Evolutionary conservation across 2,113 vertebrate species (phyloP).

Genomic region (Burhinus bistriatus): DNA sequence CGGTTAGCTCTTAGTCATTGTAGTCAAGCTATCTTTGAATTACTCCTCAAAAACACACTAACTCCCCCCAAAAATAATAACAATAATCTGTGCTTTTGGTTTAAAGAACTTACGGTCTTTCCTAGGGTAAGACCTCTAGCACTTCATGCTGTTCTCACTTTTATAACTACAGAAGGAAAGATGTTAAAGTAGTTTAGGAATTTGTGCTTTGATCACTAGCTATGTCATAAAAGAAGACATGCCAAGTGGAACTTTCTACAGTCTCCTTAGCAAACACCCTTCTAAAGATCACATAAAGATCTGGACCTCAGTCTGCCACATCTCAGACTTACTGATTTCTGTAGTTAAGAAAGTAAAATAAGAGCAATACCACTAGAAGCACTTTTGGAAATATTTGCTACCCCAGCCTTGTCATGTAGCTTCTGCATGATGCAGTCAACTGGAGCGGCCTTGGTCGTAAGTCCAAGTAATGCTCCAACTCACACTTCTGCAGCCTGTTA

Average conservation of each 20-base stretch:
- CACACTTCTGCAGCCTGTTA: background rate
- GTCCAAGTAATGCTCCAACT: background rate
- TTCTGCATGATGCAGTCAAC: background rate
- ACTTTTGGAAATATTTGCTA: background rate
- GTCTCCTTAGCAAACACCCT: background rate
- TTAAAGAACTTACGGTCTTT: background rate
- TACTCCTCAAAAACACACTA: background rate
- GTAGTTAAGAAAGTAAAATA: background rate
- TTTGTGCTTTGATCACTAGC: background rate
- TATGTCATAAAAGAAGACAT: background rate
- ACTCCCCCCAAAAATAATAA: background rate
- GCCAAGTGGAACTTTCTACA: background rate
- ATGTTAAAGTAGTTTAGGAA: background rate
- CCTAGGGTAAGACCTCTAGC: background rate
- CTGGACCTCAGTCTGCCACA: background rate
- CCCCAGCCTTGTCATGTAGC: background rate
- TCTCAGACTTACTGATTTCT: background rate
- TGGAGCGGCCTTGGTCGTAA: background rate
- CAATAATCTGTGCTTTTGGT: background rate
- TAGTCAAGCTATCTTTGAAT: background rate
- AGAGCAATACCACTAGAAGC: background rate
- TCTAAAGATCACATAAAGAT: background rate
- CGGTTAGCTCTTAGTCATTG: background rate
- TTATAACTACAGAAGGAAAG: background rate
- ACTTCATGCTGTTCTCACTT: background rate